Evolutionary conservation across 1,140 invertebrate species (phyloP).

Genomic region (Euglossa dilemma): DNA sequence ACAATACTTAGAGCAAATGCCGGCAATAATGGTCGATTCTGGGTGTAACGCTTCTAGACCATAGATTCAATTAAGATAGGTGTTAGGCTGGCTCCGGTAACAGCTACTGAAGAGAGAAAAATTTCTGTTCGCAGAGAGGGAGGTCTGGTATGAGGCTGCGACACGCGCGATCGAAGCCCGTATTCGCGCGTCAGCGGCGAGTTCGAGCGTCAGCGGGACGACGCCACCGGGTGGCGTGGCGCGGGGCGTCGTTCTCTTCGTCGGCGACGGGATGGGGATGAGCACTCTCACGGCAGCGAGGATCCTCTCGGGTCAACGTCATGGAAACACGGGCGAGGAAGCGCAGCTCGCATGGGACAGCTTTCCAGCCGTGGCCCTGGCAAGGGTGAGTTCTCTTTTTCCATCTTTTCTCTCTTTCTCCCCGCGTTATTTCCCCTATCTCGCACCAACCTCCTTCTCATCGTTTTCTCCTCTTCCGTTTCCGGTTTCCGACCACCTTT

Average conservation of each 20-base stretch:
- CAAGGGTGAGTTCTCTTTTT: slow-evolving; percentile 84
- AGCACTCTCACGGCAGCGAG: slow-evolving; percentile 89
- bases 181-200: slow-evolving; percentile 65
- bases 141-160: slow-evolving; percentile 74
- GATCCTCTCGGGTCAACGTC: slow-evolving; percentile 85
- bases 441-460: not conserved
- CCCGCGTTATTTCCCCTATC: not conserved
- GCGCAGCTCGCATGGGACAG: slow-evolving; percentile 87
- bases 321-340: slow-evolving; percentile 85
- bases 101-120: slow-evolving; percentile 27
- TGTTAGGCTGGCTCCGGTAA: not conserved
- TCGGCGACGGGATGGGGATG: slow-evolving; percentile 92
- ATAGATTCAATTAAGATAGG: slow-evolving; percentile 54
- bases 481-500: not conserved
- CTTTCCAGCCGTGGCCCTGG: slow-evolving; percentile 88
- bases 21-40: slow-evolving; percentile 26
- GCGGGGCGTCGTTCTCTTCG: slow-evolving; percentile 87
- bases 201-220: slow-evolving; percentile 62
- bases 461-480: not conserved
- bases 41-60: slow-evolving; percentile 20
- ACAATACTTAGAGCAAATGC: slow-evolving; percentile 38
- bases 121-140: slow-evolving; percentile 69
- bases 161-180: slow-evolving; percentile 70
- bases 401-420: slow-evolving; percentile 20
- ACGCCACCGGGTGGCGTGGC: slow-evolving; percentile 68